Base-by-base conservation (phyloP, 2,888 invertebrate genomes). In the Agrilus mali region DNA sequence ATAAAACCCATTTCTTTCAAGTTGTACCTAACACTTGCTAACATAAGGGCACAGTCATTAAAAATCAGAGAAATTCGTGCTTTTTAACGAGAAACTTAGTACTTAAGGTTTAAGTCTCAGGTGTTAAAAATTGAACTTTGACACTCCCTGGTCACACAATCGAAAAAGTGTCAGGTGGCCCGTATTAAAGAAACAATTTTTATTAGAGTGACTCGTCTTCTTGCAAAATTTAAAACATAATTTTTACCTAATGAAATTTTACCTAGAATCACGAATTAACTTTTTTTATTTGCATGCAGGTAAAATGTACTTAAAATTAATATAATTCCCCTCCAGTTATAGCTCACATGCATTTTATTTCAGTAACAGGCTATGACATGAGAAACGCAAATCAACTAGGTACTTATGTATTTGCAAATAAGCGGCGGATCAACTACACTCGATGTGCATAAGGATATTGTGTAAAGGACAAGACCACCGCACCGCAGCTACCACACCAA, bases 351-450 rank as follows among this genome's bases (percentile, higher is more conserved):
- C 14, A 15, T 39, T 36, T 33, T 33, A 45, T 34, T 40, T 43
- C 42, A 43, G 43, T 36, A 39, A 46, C 31, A 32, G 44, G 39
- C 33, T 45, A 49, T 43, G 41, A 38, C 37, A 43, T 36, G 33
- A 27, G 32, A 45, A 47, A 47, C 47, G 49, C 47, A 49, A 49
- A 49, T 49, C 41, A 43, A 47, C 49, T 49, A n/a, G n/a, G n/a
- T n/a, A 49, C 49, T 49, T 49, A 49, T 49, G 47, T 41, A 45
- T 45, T 47, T 42, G 49, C 49, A 47, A 47, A 49, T 49, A 49
- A 49, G 49, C 45, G 27, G 8, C 27, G 41, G 47, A 42, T 46
- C 49, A 45, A 17, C 40, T 44, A 42, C 43, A 42, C 45, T 42
- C 36, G 43, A 43, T 43, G 45, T 45, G 45, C 43, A 42, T 39